A percentile compares a stretch with the other conserved stretches of the same genome.
Evolutionary conservation across 2,113 vertebrate genomes (phyloP).

Genomic region (Isichthys henryi): DNA sequence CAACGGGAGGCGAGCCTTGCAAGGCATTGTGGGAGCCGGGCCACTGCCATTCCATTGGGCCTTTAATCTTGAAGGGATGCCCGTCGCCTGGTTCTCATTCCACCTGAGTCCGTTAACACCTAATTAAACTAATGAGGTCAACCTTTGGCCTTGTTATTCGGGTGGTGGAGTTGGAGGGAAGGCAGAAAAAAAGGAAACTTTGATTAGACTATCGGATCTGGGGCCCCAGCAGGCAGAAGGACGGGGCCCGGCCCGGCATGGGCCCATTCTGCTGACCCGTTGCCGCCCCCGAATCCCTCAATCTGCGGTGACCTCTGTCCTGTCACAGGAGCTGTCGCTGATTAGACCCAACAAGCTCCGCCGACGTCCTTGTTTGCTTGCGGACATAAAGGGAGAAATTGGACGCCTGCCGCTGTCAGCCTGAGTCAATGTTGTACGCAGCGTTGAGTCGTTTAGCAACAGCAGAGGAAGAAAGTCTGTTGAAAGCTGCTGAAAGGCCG

Average conservation of each 20-base stretch:
- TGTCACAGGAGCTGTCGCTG: not conserved
- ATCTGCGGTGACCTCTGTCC: not conserved
- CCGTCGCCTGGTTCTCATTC: not conserved
- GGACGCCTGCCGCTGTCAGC: not conserved
- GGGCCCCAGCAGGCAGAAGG: not conserved
- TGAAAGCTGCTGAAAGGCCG: not conserved
- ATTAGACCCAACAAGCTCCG: conserved; percentile 8
- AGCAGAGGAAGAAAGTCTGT: not conserved
- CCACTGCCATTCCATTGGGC: not conserved
- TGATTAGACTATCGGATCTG: not conserved
- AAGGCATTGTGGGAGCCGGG: not conserved
- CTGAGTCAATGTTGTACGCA: not conserved
- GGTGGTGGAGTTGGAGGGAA: conserved; percentile 1
- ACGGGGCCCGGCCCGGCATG: not conserved
- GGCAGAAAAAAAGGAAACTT: not conserved
- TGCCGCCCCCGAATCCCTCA: not conserved
- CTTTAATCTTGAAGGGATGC: not conserved
- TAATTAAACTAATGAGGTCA: conserved; percentile 10
- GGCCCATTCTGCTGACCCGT: not conserved
- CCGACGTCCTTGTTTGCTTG: conserved; percentile 4
- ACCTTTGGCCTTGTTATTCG: conserved; percentile 4
- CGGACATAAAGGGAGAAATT: not conserved
- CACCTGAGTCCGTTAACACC: not conserved
- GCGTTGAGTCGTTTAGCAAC: not conserved
- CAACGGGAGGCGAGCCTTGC: not conserved